Percentiles rank a stretch among this genome's conserved stretches.
phyloP scores from a whole-genome alignment of 2,797 vertebrate species.

The Catharus ustulatus region DNA sequence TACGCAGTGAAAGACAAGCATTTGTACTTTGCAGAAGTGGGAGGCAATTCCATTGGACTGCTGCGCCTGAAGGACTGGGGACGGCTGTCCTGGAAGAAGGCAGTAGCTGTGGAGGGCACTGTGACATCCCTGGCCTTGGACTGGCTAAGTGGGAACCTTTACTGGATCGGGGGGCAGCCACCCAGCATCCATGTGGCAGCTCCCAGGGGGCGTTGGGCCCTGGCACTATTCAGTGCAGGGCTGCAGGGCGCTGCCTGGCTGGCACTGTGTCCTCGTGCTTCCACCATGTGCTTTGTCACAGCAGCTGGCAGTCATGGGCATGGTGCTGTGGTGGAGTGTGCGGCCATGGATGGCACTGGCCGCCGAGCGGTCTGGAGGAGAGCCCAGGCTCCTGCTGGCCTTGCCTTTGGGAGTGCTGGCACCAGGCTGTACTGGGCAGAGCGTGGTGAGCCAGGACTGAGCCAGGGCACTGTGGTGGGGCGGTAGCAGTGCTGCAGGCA shows the following conservation, averaged over 20 bases:
- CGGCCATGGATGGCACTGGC: slow-evolving; percentile 85
- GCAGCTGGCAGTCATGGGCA: background rate
- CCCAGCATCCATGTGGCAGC: slow-evolving; percentile 81
- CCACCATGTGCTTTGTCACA: slow-evolving; percentile 84
- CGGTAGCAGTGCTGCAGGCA: accelerated
- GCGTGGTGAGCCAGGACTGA: slow-evolving; percentile 70
- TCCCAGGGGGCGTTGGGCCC: slow-evolving; percentile 60
- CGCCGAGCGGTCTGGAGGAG: slow-evolving; percentile 81
- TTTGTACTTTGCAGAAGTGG: slow-evolving; percentile 82
- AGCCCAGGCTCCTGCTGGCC: slow-evolving; percentile 75
- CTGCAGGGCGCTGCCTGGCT: slow-evolving; percentile 77
- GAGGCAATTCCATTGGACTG: slow-evolving; percentile 74
- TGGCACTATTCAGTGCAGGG: slow-evolving; percentile 72
- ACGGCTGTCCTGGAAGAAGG: slow-evolving; percentile 69
- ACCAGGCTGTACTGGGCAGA: slow-evolving; percentile 89
- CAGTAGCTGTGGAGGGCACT: slow-evolving; percentile 74
- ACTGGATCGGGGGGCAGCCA: slow-evolving; percentile 83
- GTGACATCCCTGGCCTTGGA: slow-evolving; percentile 83
- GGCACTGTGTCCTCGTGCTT: slow-evolving; percentile 80
- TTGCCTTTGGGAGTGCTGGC: slow-evolving; percentile 80
- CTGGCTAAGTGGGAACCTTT: slow-evolving; percentile 89
- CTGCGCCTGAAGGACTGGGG: slow-evolving; percentile 75
- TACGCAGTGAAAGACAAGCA: slow-evolving; percentile 72
- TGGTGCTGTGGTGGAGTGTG: slow-evolving; percentile 76
- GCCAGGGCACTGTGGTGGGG: accelerated